These are phyloP conservation scores for Neotoxoptera formosana DNA, from an alignment of 1,140 invertebrate genomes.

Conservation along the genomic window DNA sequence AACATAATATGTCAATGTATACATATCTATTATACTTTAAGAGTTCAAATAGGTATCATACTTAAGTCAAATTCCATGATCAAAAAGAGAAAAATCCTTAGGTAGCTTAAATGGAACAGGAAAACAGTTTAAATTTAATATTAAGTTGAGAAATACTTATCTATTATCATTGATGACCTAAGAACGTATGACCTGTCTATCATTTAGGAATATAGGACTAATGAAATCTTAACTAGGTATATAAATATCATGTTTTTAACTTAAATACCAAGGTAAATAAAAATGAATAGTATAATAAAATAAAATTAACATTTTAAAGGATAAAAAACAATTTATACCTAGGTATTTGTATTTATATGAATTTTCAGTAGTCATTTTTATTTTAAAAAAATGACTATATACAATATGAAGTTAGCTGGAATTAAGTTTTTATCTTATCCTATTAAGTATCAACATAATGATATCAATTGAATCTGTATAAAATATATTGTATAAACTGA, in stretches of 20 bases:
- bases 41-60: background rate
- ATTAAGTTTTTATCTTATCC: background rate
- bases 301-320: background rate
- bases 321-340: background rate
- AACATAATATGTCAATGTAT: background rate
- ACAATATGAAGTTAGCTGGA: background rate
- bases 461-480: background rate
- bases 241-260: background rate
- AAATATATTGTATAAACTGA: background rate
- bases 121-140: background rate
- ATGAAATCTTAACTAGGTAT: background rate
- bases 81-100: background rate
- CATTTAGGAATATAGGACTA: background rate
- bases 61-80: background rate
- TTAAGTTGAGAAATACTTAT: slow-evolving; percentile 15
- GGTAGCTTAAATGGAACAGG: background rate
- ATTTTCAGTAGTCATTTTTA: background rate
- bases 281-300: background rate
- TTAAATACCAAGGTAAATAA: background rate
- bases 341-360: background rate
- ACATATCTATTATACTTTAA: background rate
- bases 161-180: slow-evolving; percentile 42
- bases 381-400: background rate
- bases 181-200: slow-evolving; percentile 8
- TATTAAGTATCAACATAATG: background rate